Percentiles rank a stretch among this genome's conserved stretches.
phyloP scores from a whole-genome alignment of 2,113 vertebrate genomes.

The Sphyrna mokarran region DNA sequence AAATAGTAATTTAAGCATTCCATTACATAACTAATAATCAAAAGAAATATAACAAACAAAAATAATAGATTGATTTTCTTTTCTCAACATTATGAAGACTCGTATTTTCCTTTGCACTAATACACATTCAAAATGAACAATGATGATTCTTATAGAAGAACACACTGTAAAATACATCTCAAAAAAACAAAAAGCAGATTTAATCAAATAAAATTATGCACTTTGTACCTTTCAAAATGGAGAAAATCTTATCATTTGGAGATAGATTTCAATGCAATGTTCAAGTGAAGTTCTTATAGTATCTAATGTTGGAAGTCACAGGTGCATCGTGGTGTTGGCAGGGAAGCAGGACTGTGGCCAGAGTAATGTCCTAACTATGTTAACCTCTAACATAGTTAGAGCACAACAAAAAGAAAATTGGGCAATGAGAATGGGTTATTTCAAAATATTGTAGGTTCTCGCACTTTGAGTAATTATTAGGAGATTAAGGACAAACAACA shows the following conservation, averaged over 20 bases:
- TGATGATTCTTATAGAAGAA: background rate
- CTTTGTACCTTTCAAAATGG: background rate
- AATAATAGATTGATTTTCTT: background rate
- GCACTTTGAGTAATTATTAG: too few relatives aligned
- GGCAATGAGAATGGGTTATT: too few relatives aligned
- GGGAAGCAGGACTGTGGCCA: too few relatives aligned
- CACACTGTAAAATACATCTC: background rate
- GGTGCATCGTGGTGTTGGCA: too few relatives aligned
- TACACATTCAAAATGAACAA: background rate
- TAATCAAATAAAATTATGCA: background rate
- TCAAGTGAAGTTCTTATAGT: too few relatives aligned
- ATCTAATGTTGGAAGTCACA: background rate
- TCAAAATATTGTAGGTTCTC: too few relatives aligned
- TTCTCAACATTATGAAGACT: background rate
- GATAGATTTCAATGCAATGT: background rate
- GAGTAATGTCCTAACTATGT: too few relatives aligned
- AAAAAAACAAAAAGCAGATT: background rate
- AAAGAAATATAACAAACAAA: background rate
- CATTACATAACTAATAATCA: background rate
- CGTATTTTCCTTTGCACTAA: background rate
- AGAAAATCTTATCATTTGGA: background rate
- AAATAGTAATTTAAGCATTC: constrained; percentile 50
- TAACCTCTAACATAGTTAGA: too few relatives aligned
- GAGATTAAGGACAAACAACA: too few relatives aligned
- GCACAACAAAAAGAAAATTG: too few relatives aligned